A percentile compares a stretch with the other conserved stretches of the same genome.
Conservation (phyloP, 2,797 vertebrate species). For the Gymnopithys bicolor region DNA sequence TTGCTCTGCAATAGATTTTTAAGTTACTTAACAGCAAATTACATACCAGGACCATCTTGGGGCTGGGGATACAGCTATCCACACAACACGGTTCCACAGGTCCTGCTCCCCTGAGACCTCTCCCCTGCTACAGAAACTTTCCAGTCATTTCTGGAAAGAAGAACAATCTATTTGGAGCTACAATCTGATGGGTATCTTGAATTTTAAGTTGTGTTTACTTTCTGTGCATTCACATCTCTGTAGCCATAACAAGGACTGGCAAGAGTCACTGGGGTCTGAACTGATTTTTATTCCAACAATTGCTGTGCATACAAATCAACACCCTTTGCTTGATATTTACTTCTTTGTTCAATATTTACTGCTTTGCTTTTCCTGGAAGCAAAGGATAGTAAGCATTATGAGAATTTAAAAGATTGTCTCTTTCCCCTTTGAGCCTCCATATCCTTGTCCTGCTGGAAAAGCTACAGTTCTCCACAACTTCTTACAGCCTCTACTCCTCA, state of each 20-base stretch:
- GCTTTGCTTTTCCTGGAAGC: slow-evolving; percentile 40
- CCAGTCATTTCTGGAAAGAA: slow-evolving; percentile 2
- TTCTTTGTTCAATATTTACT: slow-evolving; percentile 52
- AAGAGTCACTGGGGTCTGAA: slow-evolving; percentile 62
- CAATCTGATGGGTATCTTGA: slow-evolving; percentile 1
- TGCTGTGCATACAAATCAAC: slow-evolving; percentile 66
- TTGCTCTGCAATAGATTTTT: slow-evolving; percentile 24
- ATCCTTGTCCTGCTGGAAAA: not conserved
- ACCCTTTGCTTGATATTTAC: slow-evolving; percentile 45
- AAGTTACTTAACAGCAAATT: slow-evolving; percentile 41
- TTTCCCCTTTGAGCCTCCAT: slow-evolving; percentile 1
- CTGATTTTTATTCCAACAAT: slow-evolving; percentile 63
- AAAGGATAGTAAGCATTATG: not conserved
- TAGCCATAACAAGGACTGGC: slow-evolving; percentile 49
- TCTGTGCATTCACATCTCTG: slow-evolving; percentile 27
- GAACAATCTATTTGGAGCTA: slow-evolving; percentile 4
- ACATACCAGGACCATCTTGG: slow-evolving; percentile 15
- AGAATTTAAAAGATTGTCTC: slow-evolving; percentile 3
- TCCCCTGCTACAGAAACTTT: not conserved
- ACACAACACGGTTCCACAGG: slow-evolving; percentile 6
- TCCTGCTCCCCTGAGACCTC: not conserved
- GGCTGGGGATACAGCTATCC: not conserved
- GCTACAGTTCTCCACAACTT: not conserved
- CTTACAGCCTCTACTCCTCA: not conserved
- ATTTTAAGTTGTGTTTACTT: slow-evolving; percentile 53